Evolutionary conservation across 2,113 vertebrate genomes (phyloP), one percentile per base, ranked within the genome.

Genomic region (Lophotis ruficrista): DNA sequence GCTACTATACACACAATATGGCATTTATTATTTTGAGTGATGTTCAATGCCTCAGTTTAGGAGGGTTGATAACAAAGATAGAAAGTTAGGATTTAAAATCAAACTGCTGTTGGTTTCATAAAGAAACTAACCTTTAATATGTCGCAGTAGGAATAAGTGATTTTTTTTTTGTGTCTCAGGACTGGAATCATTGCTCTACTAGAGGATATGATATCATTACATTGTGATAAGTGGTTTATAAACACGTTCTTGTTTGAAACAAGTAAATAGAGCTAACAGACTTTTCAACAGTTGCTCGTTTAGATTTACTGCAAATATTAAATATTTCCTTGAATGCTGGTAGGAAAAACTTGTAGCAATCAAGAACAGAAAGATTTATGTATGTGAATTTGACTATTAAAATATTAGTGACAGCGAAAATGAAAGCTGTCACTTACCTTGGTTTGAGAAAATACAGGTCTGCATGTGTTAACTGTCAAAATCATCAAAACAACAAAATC

Each of bases 11-110:
- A 58, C 73, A 51, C 60, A 78, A 43, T 24, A 54, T 73, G 51
- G n/a, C 83, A 84, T 94, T 54, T 86, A 83, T 95, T 88, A 86
- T 89, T 94, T 95, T 90, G 68, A 93, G 47, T 90, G 60, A 94
- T 89, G 83, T 83, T 91, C 80, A 83, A 2, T 86, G 68, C 76
- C 72, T 89, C 68, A 62, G 72, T 89, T 94, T 92, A 92, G 89
- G 70, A 94, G 83, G 31, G 72, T 94, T 76, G 68, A 81, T 94
- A 90, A 90, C 54, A 90, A 93, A 95, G 50, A 71, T 50, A 80
- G 92, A 96, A 97, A 93, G 76, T 92, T 89, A 87, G 80, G 77
- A 93, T 96, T 93, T 93, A 89, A 89, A 96, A 89, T 83, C 80
- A 58, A 78, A 93, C 68, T 81, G 33, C 41, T 77, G 12, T 86